Evolutionary conservation across 2,113 vertebrate genomes (phyloP).

Genomic region (Stegostoma tigrinum): DNA sequence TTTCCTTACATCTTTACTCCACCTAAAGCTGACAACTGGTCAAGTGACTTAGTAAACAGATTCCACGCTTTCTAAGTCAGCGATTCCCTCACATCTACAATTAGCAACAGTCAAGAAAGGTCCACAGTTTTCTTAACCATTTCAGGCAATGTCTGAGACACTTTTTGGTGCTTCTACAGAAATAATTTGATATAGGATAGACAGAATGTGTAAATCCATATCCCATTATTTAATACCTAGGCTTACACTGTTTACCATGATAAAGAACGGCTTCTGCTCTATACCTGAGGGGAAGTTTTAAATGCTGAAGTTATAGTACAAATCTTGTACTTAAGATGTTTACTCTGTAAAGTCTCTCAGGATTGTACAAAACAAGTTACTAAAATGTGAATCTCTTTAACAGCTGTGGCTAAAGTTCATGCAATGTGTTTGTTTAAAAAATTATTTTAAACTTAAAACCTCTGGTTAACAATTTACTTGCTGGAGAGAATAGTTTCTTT

Average conservation of each 20-base stretch:
- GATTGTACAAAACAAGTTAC: background rate
- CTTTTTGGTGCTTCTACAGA: background rate
- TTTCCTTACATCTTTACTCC: background rate
- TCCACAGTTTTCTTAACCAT: background rate
- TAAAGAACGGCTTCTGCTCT: background rate
- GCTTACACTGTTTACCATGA: background rate
- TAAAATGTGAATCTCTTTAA: background rate
- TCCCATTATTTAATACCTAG: background rate
- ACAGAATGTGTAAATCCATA: background rate
- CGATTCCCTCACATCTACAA: background rate
- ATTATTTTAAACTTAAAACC: no score
- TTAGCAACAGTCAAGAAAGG: background rate
- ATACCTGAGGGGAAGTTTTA: background rate
- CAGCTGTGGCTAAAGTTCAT: background rate
- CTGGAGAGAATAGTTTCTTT: no score
- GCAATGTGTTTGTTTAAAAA: no score
- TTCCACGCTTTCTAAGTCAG: background rate
- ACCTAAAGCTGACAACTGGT: background rate
- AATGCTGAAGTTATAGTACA: background rate
- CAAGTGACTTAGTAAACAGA: background rate
- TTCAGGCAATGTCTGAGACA: background rate
- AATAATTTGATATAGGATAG: background rate
- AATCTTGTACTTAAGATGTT: background rate
- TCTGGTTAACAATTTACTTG: no score
- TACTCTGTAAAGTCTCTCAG: background rate